A percentile compares a stretch with the other conserved stretches of the same genome.
Evolutionary conservation across 2,888 invertebrate genomes (phyloP).

Genomic region (Priocnemis perturbator): DNA sequence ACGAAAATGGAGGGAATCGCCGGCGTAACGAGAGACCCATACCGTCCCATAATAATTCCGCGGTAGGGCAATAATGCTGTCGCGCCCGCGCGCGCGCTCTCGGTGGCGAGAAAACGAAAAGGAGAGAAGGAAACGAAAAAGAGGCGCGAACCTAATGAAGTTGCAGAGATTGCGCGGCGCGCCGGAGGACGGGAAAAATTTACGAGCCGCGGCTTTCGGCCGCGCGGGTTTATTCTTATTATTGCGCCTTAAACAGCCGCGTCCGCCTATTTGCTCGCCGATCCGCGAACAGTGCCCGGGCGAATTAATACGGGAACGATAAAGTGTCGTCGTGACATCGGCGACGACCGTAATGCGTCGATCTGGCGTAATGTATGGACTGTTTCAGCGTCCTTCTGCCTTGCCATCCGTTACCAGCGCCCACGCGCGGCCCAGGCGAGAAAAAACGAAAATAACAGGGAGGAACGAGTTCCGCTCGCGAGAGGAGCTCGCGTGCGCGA

Average conservation of each 20-base stretch:
- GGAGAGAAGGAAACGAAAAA: too few species aligned
- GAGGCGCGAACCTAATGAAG: too few species aligned
- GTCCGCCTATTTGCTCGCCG: not conserved
- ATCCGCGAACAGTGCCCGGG: not conserved
- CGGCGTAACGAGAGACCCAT: too few species aligned
- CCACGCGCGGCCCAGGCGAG: conserved; percentile 29
- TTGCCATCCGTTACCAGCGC: conserved; percentile 40
- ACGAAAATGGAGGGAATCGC: too few species aligned
- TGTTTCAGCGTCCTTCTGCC: conserved; percentile 34
- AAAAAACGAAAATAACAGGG: not conserved
- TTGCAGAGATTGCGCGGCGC: too few species aligned
- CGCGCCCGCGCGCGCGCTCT: too few species aligned
- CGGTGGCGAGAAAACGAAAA: too few species aligned
- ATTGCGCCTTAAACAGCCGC: not conserved
- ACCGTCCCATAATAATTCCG: too few species aligned
- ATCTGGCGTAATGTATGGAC: conserved; percentile 23
- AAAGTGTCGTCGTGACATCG: not conserved
- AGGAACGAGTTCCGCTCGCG: conserved; percentile 17
- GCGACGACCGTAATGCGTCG: not conserved
- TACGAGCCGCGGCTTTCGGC: not conserved
- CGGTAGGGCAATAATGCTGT: too few species aligned
- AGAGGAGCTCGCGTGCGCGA: not conserved
- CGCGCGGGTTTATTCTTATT: too few species aligned
- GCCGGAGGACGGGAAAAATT: not conserved
- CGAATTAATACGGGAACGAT: not conserved